These are phyloP conservation scores for Dryobota labecula DNA, from an alignment of 2,888 invertebrate species.

Conservation along the genomic window DNA sequence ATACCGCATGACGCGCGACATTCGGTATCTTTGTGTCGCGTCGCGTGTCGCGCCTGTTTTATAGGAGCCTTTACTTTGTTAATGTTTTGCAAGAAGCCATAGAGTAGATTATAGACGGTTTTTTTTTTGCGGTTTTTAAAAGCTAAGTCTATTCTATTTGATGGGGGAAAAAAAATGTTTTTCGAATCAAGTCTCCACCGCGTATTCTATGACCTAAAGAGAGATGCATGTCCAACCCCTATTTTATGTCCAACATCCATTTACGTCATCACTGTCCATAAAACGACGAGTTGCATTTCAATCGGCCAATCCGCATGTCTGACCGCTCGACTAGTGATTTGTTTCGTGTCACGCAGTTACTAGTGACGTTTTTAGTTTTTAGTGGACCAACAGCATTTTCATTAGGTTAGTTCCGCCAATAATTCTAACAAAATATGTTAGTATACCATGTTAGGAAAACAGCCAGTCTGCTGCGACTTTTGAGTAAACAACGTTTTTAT, in stretches of 20 bases:
- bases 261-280: conserved; percentile 10
- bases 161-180: too few relatives aligned
- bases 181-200: background rate
- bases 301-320: conserved; percentile 5
- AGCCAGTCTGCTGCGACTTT: too few relatives aligned
- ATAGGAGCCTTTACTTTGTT: background rate
- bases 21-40: too few relatives aligned
- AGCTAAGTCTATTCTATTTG: background rate
- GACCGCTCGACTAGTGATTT: background rate
- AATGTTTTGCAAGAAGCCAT: background rate
- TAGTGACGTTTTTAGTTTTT: too few relatives aligned
- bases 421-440: too few relatives aligned
- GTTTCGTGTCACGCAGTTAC: background rate
- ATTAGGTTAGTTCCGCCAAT: background rate
- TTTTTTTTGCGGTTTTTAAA: background rate
- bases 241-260: conserved; percentile 29
- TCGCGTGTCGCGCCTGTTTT: too few relatives aligned
- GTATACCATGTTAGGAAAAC: too few relatives aligned
- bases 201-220: background rate
- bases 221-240: background rate
- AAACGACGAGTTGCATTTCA: conserved; percentile 38
- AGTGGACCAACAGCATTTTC: background rate
- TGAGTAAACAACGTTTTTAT: too few relatives aligned
- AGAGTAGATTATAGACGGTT: background rate
- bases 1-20: too few relatives aligned